Evolutionary conservation across 2,797 vertebrate genomes (phyloP).

Genomic region (Thunnus albacares): DNA sequence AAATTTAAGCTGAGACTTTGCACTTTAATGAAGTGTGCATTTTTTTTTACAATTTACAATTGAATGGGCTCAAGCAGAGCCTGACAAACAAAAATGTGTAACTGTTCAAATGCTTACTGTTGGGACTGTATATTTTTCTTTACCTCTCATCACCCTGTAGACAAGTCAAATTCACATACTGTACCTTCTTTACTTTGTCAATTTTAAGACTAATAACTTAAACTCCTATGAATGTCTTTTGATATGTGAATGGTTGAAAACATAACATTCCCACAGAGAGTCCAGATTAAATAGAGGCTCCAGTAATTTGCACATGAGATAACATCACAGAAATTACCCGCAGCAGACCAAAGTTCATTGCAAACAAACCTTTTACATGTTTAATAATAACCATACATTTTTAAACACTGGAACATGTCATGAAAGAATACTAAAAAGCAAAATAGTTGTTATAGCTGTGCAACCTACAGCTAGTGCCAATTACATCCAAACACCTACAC

Average conservation of each 20-base stretch:
- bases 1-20: too few species aligned
- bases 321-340: conserved; percentile 26
- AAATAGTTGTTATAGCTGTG: conserved; percentile 44
- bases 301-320: background rate
- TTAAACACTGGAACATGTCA: conserved; percentile 58
- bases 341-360: conserved; percentile 26
- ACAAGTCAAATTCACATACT: background rate
- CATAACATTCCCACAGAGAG: background rate
- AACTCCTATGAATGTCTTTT: background rate
- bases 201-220: background rate
- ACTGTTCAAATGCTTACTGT: too few species aligned
- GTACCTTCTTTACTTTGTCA: background rate
- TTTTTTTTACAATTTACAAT: too few species aligned
- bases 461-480: conserved; percentile 31
- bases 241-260: background rate
- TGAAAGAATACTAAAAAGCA: conserved; percentile 55
- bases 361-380: conserved; percentile 64
- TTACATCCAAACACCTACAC: conserved; percentile 64
- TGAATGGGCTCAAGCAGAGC: too few species aligned
- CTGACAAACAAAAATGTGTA: too few species aligned
- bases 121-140: too few species aligned
- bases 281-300: background rate
- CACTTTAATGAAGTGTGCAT: too few species aligned
- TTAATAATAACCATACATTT: conserved; percentile 66
- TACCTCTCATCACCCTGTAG: too few species aligned